Base-by-base conservation (phyloP, 2,113 vertebrate genomes). In the Alaudala cheleensis region DNA sequence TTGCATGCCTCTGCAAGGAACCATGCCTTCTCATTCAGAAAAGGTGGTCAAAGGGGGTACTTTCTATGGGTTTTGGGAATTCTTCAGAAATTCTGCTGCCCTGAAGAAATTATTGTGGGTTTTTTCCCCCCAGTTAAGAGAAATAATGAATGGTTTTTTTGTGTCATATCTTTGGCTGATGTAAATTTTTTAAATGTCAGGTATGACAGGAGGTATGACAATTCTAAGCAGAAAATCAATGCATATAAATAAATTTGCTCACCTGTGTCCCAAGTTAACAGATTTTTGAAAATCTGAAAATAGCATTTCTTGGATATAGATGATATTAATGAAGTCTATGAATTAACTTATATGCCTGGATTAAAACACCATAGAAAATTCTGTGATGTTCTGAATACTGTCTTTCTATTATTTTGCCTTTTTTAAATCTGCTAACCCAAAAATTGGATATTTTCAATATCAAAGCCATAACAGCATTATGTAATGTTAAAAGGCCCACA, bases 41-140 rank as follows among this genome's bases (percentile, higher is more conserved):
- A 64, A 93, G 67, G 18, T 50, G 39, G 51, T 16, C 58, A 21
- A 93, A 94, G 19, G 14, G 6, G 0, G 4, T 76, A 8, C 4
- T 93, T 93, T 39, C 17, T 66, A 22, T 3, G 11, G 53, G 15
- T 23, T 61, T 70, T 92, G 62, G 16, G 83, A 90, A 90, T 62
- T 45, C 28, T 95, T 81, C 47, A 51, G 71, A 95, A 88, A 44
- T 14, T 54, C 8, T 56, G 3, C 5, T 74, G 12, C 9, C 19
- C 0, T 42, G 9, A 31, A 54, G 40, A 94, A 92, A 50, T 29
- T 34, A 21, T 17, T 22, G 10, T 20, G 0, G 0, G 1, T 1
- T 3, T 51, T 93, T 87, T 4, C 4, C 1, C 8, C 6, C 9
- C 5, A 25, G 17, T 15, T 25, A 71, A 53, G 13, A 60, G 3